Conservation (phyloP, 2,888 invertebrate genomes). For the Odontothrips loti region DNA sequence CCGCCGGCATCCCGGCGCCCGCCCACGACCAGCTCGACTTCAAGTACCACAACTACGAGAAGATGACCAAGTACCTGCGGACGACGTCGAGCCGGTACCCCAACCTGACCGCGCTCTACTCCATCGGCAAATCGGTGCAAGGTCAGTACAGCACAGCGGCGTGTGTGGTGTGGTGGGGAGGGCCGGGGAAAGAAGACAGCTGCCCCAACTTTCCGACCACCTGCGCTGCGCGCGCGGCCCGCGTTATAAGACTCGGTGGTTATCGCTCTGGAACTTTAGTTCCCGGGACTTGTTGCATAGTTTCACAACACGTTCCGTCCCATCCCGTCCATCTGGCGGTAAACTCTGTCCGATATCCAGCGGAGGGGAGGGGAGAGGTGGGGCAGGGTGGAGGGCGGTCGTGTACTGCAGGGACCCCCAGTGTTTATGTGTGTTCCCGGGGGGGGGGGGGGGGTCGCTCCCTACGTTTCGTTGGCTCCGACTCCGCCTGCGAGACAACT, state of each 20-base stretch:
- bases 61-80: slow-evolving; percentile 76
- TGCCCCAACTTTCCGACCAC: not conserved
- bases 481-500: too few relatives aligned
- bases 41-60: slow-evolving; percentile 79
- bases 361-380: too few relatives aligned
- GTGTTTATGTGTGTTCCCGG: too few relatives aligned
- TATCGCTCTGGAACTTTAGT: slow-evolving; percentile 16
- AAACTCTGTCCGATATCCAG: too few relatives aligned
- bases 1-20: slow-evolving; percentile 1
- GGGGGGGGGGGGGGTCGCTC: too few relatives aligned
- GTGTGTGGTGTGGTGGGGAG: not conserved
- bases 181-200: too few relatives aligned
- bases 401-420: too few relatives aligned
- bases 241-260: slow-evolving; percentile 4
- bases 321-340: too few relatives aligned
- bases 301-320: slow-evolving; percentile 24
- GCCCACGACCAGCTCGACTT: slow-evolving; percentile 59
- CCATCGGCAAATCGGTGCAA: slow-evolving; percentile 89
- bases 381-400: too few relatives aligned
- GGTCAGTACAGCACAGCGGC: slow-evolving; percentile 52
- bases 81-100: slow-evolving; percentile 76
- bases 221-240: not conserved
- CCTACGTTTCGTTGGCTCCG: too few relatives aligned
- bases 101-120: slow-evolving; percentile 83
- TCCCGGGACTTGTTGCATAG: slow-evolving; percentile 6